Base-by-base conservation (phyloP, 2,888 invertebrate species). In the Mythimna lalbum region DNA sequence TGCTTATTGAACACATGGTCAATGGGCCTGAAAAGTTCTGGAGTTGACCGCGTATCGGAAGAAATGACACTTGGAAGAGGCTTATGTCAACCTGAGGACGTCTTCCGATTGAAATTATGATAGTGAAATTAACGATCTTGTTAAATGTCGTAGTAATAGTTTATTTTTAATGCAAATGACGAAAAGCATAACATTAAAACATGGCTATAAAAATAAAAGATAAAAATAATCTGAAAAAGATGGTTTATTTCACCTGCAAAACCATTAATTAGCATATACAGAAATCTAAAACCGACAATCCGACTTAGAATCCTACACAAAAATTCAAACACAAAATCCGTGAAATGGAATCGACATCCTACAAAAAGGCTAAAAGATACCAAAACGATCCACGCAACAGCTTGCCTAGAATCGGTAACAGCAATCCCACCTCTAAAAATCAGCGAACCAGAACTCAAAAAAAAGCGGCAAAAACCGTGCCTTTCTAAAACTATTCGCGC, bases 401-500 rank as follows among this genome's bases (percentile, higher is more conserved):
- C 52, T 60, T 53, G 31, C 21, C 55, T n/a, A 33, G 31, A 56
- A 53, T 27, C 33, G 60, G 55, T 60, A 62, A 59, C 74, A 60
- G 66, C 50, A 52, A 64, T 62, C 33, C 60, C 1, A 56, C 49
- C 61, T 50, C 61, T 21, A 69, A 80, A 78, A 63, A 60, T 49
- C 64, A 53, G n/a, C 36, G 49, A 75, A 21, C 21, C 62, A 23
- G 52, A 66, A 66, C 27, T 14, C 17, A 71, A 70, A 57, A 65
- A 62, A 72, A 55, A 39, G 5, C 59, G 49, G 57, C 31, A 57
- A 76, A 78, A 81, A 67, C 70, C 67, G n/a, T 69, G 67, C 52
- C 52, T 59, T 65, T 65, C 53, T 61, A 59, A 74, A 87, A 87
- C 85, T 86, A 86, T 86, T 81, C 68, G 79, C 76, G 70, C 66